Percentiles rank a stretch among this genome's conserved stretches.
phyloP scores from a whole-genome alignment of 2,797 vertebrate genomes.

The Microcaecilia unicolor region DNA sequence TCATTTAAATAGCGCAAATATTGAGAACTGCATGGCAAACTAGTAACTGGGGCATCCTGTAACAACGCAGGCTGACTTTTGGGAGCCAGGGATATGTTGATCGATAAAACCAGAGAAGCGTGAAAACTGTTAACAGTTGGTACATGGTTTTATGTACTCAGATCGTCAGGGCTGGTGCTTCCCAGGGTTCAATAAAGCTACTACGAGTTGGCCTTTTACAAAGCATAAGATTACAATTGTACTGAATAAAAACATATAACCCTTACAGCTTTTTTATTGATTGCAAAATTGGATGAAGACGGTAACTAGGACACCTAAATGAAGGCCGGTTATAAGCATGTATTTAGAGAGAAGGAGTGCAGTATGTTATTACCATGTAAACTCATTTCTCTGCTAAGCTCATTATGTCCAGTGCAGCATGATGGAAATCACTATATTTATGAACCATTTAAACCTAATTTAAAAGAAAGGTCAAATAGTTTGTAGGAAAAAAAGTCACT shows the following conservation, averaged over 20 bases:
- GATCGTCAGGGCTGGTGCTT: constrained; percentile 4
- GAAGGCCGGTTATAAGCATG: too few species aligned
- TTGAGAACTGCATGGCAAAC: constrained; percentile 24
- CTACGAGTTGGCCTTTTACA: constrained; percentile 1
- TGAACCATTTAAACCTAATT: too few species aligned
- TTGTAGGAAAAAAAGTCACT: too few species aligned
- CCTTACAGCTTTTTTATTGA: constrained; percentile 7
- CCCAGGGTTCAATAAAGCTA: background rate
- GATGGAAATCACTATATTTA: too few species aligned
- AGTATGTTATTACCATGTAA: too few species aligned
- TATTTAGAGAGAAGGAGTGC: too few species aligned
- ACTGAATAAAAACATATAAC: constrained; percentile 1
- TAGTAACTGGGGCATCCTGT: constrained; percentile 4
- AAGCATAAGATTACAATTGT: constrained; percentile 3
- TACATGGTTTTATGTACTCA: background rate
- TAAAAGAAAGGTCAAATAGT: too few species aligned
- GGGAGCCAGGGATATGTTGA: background rate
- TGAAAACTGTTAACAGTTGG: constrained; percentile 9
- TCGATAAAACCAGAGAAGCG: constrained; percentile 11
- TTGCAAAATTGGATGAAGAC: background rate
- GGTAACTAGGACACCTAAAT: background rate
- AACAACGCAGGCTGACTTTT: background rate
- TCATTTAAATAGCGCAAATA: constrained; percentile 27
- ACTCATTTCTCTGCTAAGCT: too few species aligned
- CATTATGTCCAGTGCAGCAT: too few species aligned